phyloP scores from a whole-genome alignment of 23 tunicate genomes.

The Halocynthia aurantium region DNA sequence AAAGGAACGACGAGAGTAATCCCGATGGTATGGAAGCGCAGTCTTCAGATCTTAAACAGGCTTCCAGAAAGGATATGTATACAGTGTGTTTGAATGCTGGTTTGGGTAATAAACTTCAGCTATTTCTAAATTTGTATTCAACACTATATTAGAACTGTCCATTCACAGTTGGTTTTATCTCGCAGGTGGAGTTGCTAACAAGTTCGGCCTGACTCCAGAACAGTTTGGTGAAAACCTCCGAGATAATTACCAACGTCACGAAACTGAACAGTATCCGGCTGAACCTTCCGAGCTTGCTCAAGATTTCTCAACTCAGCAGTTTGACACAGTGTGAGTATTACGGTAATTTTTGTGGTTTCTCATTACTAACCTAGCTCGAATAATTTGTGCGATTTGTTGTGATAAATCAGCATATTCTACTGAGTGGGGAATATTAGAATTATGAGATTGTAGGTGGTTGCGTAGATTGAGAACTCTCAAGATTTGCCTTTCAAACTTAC shows the following conservation, averaged over 20 bases:
- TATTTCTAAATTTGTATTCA: not conserved
- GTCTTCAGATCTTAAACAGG: conserved; percentile 63
- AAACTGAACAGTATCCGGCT: conserved; percentile 78
- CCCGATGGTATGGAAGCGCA: conserved; percentile 48
- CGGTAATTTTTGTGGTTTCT: too few relatives aligned
- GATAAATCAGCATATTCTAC: too few relatives aligned
- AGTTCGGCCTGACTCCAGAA: conserved; percentile 95
- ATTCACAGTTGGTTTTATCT: not conserved
- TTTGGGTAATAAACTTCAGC: conserved; percentile 37
- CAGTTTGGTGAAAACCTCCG: conserved; percentile 93
- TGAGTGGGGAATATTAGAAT: not conserved
- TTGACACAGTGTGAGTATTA: conserved; percentile 51
- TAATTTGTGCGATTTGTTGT: too few relatives aligned
- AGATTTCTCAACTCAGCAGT: conserved; percentile 80
- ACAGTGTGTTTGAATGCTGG: conserved; percentile 85
- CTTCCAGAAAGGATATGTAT: conserved; percentile 78
- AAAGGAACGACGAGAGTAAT: conserved; percentile 31
- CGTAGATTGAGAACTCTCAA: not conserved
- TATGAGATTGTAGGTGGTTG: not conserved
- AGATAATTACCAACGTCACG: conserved; percentile 91
- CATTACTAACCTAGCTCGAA: too few relatives aligned
- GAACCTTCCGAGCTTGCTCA: conserved; percentile 89
- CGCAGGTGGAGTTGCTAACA: conserved; percentile 86
- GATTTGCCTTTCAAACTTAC: too few relatives aligned
- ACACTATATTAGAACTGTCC: not conserved